phyloP scores from a whole-genome alignment of 2,113 vertebrate genomes.

The Lucifuga dentata region DNA sequence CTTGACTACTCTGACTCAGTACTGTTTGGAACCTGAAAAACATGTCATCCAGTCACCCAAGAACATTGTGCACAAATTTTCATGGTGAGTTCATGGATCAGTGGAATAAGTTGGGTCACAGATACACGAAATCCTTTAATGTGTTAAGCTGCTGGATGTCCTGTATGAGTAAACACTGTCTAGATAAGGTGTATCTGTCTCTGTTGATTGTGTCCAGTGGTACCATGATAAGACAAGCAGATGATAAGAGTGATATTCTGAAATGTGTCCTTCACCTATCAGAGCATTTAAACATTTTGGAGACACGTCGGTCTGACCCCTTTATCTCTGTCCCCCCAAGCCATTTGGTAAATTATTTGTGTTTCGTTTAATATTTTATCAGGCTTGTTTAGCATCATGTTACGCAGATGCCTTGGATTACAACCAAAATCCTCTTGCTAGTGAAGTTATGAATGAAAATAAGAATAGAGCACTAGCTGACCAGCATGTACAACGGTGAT shows the following conservation, averaged over 20 bases:
- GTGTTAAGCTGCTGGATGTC: slow-evolving; percentile 11
- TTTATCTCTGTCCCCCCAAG: slow-evolving; percentile 21
- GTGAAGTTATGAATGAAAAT: slow-evolving; percentile 40
- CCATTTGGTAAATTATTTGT: slow-evolving; percentile 71
- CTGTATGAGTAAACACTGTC: slow-evolving; percentile 42
- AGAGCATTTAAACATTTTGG: slow-evolving; percentile 9
- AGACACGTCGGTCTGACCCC: slow-evolving; percentile 29
- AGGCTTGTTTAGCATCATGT: slow-evolving; percentile 56
- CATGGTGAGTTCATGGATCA: background rate
- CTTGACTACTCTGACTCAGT: slow-evolving; percentile 23
- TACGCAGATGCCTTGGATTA: slow-evolving; percentile 34
- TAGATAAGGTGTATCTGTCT: slow-evolving; percentile 50
- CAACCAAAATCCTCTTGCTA: background rate
- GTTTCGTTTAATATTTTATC: slow-evolving; percentile 67
- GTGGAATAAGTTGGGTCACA: background rate
- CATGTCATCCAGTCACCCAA: background rate
- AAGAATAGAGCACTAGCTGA: background rate
- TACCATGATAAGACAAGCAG: slow-evolving; percentile 26
- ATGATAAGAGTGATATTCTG: background rate
- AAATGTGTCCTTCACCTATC: background rate
- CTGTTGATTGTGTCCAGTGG: background rate
- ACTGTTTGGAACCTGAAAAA: slow-evolving; percentile 24
- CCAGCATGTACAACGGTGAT: too few relatives aligned
- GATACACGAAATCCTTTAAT: slow-evolving; percentile 1
- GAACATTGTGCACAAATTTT: background rate